Evolutionary conservation across 2,113 vertebrate species (phyloP).

Genomic region (Chascanopsetta lugubris): DNA sequence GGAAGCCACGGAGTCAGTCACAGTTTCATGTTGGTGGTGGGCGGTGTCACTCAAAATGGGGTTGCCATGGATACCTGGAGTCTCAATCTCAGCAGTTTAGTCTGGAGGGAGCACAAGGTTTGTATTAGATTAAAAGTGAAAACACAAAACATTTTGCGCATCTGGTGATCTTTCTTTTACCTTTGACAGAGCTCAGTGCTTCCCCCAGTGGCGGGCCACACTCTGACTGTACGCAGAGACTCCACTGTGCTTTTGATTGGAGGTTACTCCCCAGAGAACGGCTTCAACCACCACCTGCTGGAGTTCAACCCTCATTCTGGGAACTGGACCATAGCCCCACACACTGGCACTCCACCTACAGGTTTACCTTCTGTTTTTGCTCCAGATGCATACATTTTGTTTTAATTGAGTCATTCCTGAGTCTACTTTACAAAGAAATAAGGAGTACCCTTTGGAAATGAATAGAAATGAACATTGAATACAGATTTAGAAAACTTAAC

Average conservation of each 20-base stretch:
- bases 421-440: not conserved
- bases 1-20: slow-evolving; percentile 72
- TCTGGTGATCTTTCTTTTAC: not conserved
- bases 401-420: not conserved
- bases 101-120: slow-evolving; percentile 89
- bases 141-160: not conserved
- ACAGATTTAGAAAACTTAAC: not conserved
- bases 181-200: slow-evolving; percentile 81
- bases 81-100: slow-evolving; percentile 89
- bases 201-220: slow-evolving; percentile 88
- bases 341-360: slow-evolving; percentile 89
- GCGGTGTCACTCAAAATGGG: slow-evolving; percentile 84
- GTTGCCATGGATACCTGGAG: slow-evolving; percentile 88
- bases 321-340: slow-evolving; percentile 85
- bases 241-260: slow-evolving; percentile 87
- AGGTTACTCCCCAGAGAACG: slow-evolving; percentile 90
- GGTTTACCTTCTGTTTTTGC: slow-evolving; percentile 69
- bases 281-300: slow-evolving; percentile 90
- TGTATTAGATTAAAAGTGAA: not conserved
- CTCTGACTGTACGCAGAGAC: slow-evolving; percentile 84
- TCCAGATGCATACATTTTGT: not conserved
- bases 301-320: slow-evolving; percentile 85
- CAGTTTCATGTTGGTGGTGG: slow-evolving; percentile 87
- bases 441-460: not conserved
- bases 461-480: not conserved